phyloP scores from a whole-genome alignment of 2,888 invertebrate species.

The Brachyptera putata region DNA sequence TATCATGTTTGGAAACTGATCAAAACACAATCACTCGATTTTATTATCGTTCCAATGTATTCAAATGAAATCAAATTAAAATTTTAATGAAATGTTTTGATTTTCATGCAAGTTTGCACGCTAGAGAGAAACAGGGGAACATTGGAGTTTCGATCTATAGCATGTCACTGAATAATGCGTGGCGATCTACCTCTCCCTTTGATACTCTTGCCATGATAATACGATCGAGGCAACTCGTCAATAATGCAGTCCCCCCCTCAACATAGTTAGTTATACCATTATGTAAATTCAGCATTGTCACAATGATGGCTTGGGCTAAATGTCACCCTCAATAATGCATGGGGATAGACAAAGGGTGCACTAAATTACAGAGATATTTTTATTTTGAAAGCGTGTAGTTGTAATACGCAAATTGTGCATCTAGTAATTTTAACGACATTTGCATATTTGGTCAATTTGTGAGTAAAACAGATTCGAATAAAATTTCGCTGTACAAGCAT shows the following conservation, averaged over 20 bases:
- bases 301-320: conserved; percentile 29
- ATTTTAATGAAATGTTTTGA: conserved; percentile 15
- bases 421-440: conserved; percentile 10
- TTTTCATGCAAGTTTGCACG: background rate
- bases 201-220: conserved; percentile 3
- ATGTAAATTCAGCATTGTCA: conserved; percentile 32
- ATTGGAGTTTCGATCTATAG: background rate
- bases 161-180: conserved; percentile 19
- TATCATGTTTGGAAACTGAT: too few relatives aligned
- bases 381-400: background rate
- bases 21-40: too few relatives aligned
- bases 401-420: conserved; percentile 8
- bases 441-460: conserved; percentile 16
- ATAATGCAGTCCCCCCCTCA: conserved; percentile 26
- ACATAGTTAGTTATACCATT: conserved; percentile 32
- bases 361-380: conserved; percentile 12
- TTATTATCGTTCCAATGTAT: background rate
- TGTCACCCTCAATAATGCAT: conserved; percentile 31
- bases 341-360: background rate
- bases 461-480: conserved; percentile 6
- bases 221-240: conserved; percentile 25
- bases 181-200: background rate
- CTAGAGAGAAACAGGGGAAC: background rate
- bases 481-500: background rate
- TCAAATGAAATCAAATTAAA: background rate